A percentile compares a stretch with the other conserved stretches of the same genome.
These are phyloP conservation scores for Rhynchopsitta pachyrhyncha DNA, from an alignment of 2,113 vertebrate genomes.

Conservation along the genomic window DNA sequence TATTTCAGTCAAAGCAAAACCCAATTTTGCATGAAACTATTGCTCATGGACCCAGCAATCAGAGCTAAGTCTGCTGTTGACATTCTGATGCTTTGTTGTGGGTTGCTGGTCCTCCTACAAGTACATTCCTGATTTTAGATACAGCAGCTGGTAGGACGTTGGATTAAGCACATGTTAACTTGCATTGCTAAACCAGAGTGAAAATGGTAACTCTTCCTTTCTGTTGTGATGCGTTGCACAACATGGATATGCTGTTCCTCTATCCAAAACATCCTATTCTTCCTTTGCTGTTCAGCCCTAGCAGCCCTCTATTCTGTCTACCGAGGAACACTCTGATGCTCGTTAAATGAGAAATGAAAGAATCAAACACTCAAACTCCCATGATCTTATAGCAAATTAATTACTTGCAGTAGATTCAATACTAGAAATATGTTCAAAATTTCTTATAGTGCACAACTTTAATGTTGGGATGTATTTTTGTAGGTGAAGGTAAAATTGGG, in stretches of 20 bases:
- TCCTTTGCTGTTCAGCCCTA: background rate
- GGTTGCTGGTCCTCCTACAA: background rate
- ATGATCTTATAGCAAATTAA: background rate
- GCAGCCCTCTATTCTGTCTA: background rate
- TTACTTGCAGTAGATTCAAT: background rate
- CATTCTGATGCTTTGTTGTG: background rate
- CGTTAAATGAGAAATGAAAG: background rate
- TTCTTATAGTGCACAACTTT: background rate
- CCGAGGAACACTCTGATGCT: background rate
- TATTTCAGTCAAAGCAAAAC: constrained; percentile 42
- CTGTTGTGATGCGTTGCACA: background rate
- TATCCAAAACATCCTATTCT: background rate
- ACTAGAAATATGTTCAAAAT: background rate
- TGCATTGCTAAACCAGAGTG: background rate
- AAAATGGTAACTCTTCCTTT: background rate
- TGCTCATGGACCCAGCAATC: background rate
- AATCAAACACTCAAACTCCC: background rate
- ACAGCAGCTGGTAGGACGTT: background rate
- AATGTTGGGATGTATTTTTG: background rate
- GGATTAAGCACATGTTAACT: background rate
- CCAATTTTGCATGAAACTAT: background rate
- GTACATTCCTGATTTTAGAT: background rate
- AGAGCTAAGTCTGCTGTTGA: background rate
- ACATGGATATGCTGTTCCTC: background rate
- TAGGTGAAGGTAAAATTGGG: background rate